Percentiles rank a stretch among this genome's conserved stretches.
These are phyloP conservation scores for Platorchestia sp. DNA, from an alignment of 1,140 invertebrate genomes.

Conservation along the genomic window DNA sequence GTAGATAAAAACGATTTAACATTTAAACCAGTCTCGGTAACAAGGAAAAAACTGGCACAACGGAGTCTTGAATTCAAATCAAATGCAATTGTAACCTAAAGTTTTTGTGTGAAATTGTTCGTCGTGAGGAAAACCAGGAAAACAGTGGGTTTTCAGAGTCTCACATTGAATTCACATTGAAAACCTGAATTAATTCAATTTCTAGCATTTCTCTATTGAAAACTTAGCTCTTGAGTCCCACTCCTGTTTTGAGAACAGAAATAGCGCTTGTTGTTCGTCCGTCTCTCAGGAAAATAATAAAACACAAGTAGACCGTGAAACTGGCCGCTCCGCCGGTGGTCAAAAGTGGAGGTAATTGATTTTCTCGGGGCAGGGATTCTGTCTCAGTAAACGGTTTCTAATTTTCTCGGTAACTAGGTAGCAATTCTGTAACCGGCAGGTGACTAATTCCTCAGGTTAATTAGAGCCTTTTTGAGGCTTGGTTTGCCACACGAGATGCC, in stretches of 20 bases:
- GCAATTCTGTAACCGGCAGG: constrained; percentile 33
- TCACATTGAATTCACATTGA: neutral
- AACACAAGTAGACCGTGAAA: neutral
- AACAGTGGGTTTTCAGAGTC: neutral
- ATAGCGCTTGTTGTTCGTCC: neutral
- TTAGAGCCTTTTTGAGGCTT: neutral
- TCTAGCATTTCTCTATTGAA: neutral
- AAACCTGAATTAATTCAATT: neutral
- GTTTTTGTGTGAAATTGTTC: neutral
- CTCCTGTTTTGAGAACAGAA: neutral
- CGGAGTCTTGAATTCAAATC: neutral
- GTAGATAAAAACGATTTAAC: neutral
- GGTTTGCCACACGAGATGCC: neutral
- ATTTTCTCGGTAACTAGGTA: constrained; percentile 2
- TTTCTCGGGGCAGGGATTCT: neutral
- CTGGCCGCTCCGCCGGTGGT: neutral
- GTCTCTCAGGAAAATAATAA: neutral
- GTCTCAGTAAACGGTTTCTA: constrained; percentile 22
- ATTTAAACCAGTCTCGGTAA: neutral
- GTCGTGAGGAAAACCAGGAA: neutral
- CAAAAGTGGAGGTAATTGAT: constrained; percentile 32
- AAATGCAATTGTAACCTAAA: neutral
- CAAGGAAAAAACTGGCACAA: neutral
- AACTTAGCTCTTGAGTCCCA: neutral
- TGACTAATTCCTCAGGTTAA: constrained; percentile 28